phyloP scores from a whole-genome alignment of 2,113 vertebrate genomes.

The Leptosomus discolor region DNA sequence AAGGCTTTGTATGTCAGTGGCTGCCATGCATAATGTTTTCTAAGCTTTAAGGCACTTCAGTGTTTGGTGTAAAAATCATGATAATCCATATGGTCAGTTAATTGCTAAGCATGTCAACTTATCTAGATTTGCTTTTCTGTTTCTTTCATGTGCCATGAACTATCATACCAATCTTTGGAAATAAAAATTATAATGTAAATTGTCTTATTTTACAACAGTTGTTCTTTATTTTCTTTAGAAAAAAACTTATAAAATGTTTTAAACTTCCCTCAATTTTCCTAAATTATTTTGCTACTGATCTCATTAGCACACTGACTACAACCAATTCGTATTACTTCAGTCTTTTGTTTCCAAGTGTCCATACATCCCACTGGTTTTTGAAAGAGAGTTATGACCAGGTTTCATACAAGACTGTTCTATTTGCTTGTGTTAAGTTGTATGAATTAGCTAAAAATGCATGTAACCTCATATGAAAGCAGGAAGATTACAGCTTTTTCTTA shows the following conservation, averaged over 20 bases:
- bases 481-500: background rate
- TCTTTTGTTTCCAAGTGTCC: background rate
- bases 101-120: background rate
- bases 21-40: background rate
- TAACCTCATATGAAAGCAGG: background rate
- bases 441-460: background rate
- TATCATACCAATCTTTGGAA: slow-evolving; percentile 4
- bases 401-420: background rate
- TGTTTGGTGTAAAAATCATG: background rate
- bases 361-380: background rate
- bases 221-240: background rate
- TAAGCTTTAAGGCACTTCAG: background rate
- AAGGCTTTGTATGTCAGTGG: background rate
- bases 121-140: background rate
- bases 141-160: background rate
- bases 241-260: background rate
- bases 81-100: background rate
- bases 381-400: background rate
- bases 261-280: background rate
- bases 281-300: background rate
- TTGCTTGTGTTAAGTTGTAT: background rate
- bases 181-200: slow-evolving; percentile 19
- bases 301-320: background rate
- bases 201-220: background rate
- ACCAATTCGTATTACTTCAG: background rate